phyloP scores from a whole-genome alignment of 2,888 invertebrate species.

The Piscicola geometra region DNA sequence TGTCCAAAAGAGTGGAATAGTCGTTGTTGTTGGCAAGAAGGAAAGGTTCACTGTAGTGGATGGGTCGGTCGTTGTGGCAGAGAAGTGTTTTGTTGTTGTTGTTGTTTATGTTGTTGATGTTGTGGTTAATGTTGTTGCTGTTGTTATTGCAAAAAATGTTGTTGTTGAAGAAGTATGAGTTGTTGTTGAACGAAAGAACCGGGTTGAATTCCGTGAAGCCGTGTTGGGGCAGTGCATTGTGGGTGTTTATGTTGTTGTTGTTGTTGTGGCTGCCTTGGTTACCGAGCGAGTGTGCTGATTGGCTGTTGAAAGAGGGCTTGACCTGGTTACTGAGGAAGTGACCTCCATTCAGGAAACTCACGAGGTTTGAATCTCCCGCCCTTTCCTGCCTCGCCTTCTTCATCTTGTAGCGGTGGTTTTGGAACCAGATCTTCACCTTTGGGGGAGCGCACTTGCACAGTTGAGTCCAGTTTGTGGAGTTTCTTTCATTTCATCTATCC shows the following conservation, averaged over 20 bases:
- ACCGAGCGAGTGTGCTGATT: not conserved
- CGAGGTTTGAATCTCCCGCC: slow-evolving; percentile 39
- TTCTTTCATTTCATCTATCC: not conserved
- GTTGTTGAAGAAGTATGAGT: slow-evolving; percentile 4
- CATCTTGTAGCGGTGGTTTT: slow-evolving; percentile 99
- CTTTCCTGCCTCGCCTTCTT: slow-evolving; percentile 97
- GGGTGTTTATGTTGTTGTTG: not conserved
- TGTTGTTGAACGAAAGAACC: not conserved
- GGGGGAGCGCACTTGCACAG: not conserved
- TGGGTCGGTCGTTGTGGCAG: not conserved
- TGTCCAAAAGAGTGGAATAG: too few species aligned
- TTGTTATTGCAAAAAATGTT: not conserved
- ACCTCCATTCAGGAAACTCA: not conserved
- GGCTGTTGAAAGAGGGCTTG: not conserved
- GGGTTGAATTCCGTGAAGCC: too few species aligned
- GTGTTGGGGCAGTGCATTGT: not conserved
- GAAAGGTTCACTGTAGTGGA: not conserved
- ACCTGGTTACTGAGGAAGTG: too few species aligned
- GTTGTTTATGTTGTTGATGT: slow-evolving; percentile 1
- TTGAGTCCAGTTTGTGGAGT: not conserved
- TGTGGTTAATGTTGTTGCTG: not conserved
- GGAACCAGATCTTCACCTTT: slow-evolving; percentile 89
- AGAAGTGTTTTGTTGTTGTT: not conserved
- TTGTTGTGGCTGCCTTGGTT: not conserved
- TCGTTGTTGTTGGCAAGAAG: too few species aligned